phyloP scores from a whole-genome alignment of 1,140 invertebrate species.

The Bombus waltoni region DNA sequence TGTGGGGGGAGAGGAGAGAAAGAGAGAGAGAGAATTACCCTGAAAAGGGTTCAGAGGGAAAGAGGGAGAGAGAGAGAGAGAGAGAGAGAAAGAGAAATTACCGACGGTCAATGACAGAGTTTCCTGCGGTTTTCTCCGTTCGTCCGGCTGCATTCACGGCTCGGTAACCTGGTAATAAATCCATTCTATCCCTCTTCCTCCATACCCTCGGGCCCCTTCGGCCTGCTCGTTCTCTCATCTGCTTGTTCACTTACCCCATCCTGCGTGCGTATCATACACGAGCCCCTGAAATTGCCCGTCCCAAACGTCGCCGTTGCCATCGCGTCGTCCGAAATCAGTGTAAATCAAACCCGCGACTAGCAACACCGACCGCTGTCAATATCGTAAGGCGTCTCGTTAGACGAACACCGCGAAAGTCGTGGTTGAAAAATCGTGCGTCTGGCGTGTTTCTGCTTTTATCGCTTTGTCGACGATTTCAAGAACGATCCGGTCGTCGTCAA shows the following conservation, averaged over 20 bases:
- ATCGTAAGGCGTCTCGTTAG: not conserved
- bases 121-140: constrained; percentile 73
- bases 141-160: constrained; percentile 69
- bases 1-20: not conserved
- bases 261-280: constrained; percentile 29
- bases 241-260: constrained; percentile 41
- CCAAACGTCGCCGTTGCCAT: not conserved
- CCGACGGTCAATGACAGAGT: constrained; percentile 70
- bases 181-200: constrained; percentile 40
- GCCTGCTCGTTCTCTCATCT: constrained; percentile 29
- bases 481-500: no score
- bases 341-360: constrained; percentile 74
- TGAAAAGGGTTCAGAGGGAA: not conserved
- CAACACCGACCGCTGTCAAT: constrained; percentile 2
- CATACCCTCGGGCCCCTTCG: not conserved
- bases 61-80: not conserved
- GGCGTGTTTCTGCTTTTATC: not conserved
- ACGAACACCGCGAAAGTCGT: not conserved
- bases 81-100: constrained; percentile 65
- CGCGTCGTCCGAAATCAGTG: constrained; percentile 69
- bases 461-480: not conserved
- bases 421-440: not conserved
- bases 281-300: constrained; percentile 47
- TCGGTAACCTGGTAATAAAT: constrained; percentile 72
- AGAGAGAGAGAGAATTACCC: not conserved